Evolutionary conservation across 2,797 vertebrate species (phyloP), one percentile per base, ranked within the genome.

Genomic region (Anniella stebbinsi): DNA sequence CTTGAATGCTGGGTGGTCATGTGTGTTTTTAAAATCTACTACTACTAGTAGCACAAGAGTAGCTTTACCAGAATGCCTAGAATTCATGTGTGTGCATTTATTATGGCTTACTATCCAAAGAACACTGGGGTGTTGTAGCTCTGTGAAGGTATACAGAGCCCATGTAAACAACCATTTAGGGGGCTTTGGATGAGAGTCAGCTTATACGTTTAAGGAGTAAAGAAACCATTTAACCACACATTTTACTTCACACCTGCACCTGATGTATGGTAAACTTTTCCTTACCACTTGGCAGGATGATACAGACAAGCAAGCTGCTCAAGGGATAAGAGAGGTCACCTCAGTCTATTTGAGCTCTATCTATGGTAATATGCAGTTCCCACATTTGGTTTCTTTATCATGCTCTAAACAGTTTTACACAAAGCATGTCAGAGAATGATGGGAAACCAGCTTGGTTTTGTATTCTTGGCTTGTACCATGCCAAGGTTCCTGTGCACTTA

Each of bases 1-100:
- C 88, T 67, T 89, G 78, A 89, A 0, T 90, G 66, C 66, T 93
- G 94, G 94, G 92, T 93, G 94, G 92, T 91, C 87, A 38, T 17
- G 28, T 48, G 41, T 67, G 92, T 88, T 91, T 86, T 15, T 13
- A 10, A 36, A 60, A 63, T 15, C 25, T 18, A 33, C 89, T 30
- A 77, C 38, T 60, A 90, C 86, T 84, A 92, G 81, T 89, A 63
- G 60, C 60, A 96, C 90, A 85, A 76, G 66, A 87, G n/a, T 2
- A 0, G 41, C 89, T 77, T 87, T 91, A 93, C 88, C 89, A 3
- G 70, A 91, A 67, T 85, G 33, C 48, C 33, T 90, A 88, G 82
- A 88, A 88, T 88, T 41, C 51, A 1, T 80, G 13, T 70, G 57
- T 21, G 5, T 25, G 38, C 36, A 38, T 51, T 7, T 80, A 2